Conservation (phyloP, 2,888 invertebrate species). For the Tipula unca region DNA sequence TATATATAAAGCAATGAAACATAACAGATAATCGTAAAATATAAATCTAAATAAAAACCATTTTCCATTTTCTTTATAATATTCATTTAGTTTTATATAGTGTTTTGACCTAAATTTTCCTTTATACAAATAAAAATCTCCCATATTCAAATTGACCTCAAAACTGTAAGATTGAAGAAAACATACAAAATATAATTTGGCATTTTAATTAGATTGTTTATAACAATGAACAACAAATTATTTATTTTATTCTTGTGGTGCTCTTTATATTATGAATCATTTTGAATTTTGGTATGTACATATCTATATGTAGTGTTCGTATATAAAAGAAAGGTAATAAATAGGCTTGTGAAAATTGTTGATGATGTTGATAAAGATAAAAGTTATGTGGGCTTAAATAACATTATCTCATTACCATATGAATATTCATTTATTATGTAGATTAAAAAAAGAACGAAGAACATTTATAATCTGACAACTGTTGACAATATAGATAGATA, state of each 20-base stretch:
- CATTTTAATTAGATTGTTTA: constrained; percentile 16
- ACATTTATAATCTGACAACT: neutral
- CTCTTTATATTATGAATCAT: neutral
- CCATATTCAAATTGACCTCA: constrained; percentile 15
- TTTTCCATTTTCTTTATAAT: constrained; percentile 9
- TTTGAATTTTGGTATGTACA: neutral
- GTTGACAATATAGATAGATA: neutral
- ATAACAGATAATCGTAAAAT: neutral
- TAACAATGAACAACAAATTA: neutral
- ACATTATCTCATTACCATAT: neutral
- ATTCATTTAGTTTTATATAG: neutral
- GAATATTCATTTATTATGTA: neutral
- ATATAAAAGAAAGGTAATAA: neutral
- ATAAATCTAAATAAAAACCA: neutral
- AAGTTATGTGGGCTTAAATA: neutral
- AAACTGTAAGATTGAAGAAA: neutral
- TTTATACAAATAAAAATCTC: neutral
- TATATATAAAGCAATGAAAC: neutral
- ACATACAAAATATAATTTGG: constrained; percentile 1
- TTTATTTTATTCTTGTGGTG: neutral
- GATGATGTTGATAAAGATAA: neutral
- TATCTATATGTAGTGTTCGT: neutral
- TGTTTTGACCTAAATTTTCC: neutral
- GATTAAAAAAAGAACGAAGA: neutral
- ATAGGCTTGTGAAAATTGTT: neutral